A percentile compares a stretch with the other conserved stretches of the same genome.
Conservation (phyloP, 2,113 vertebrate species). For the Oncorhynchus kisutch region DNA sequence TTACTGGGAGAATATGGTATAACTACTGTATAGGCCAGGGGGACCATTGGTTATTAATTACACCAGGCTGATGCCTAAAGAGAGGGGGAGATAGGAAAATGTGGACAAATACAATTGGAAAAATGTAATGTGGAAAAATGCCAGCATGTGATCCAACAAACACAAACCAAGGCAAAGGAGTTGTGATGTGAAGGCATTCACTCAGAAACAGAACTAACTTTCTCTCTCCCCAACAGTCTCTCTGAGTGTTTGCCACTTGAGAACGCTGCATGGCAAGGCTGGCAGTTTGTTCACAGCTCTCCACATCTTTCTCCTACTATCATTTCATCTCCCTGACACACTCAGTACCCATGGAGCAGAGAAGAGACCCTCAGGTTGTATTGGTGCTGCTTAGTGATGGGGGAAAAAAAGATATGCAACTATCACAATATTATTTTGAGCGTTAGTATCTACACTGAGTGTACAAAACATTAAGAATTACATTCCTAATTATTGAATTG, state of each 20-base stretch:
- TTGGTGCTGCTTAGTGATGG: constrained; percentile 31
- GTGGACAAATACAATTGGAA: constrained; percentile 46
- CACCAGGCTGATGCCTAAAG: background rate
- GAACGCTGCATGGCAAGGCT: constrained; percentile 15
- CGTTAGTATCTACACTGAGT: no score
- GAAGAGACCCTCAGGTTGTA: constrained; percentile 37
- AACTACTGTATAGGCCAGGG: constrained; percentile 21
- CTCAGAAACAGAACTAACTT: constrained; percentile 21
- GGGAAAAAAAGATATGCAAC: no score
- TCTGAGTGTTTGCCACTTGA: constrained; percentile 34
- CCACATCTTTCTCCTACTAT: constrained; percentile 59
- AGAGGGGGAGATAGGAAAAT: background rate
- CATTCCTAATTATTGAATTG: no score
- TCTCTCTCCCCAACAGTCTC: constrained; percentile 30
- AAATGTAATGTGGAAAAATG: constrained; percentile 49
- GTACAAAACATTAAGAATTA: no score
- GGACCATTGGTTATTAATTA: constrained; percentile 38
- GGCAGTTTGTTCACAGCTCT: constrained; percentile 42
- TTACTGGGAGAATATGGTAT: constrained; percentile 60
- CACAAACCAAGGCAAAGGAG: constrained; percentile 6
- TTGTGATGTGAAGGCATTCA: constrained; percentile 26
- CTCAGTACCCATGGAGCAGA: constrained; percentile 43
- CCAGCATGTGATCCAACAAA: constrained; percentile 39
- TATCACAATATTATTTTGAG: no score
- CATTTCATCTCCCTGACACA: constrained; percentile 60